Evolutionary conservation across 2,797 vertebrate species (phyloP).

Genomic region (Notolabrus celidotus): DNA sequence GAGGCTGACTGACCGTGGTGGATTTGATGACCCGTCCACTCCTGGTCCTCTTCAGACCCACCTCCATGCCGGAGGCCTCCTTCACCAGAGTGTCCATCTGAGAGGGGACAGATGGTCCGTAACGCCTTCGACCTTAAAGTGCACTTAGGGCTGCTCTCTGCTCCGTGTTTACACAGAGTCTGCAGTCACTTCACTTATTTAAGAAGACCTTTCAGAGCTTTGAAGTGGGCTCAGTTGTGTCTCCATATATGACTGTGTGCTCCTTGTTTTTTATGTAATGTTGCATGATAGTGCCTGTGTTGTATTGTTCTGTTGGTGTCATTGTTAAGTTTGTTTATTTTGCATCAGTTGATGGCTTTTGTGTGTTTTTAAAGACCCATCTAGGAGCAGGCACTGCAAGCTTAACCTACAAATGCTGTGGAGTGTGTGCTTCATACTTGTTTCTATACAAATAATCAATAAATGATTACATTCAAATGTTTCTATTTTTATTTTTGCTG

Average conservation of each 20-base stretch:
- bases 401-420: too few relatives aligned
- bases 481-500: too few relatives aligned
- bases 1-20: slow-evolving; percentile 62
- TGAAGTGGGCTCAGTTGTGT: background rate
- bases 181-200: background rate
- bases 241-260: background rate
- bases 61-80: slow-evolving; percentile 80
- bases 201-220: background rate
- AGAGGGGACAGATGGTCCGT: slow-evolving; percentile 58
- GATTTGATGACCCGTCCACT: slow-evolving; percentile 84
- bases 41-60: slow-evolving; percentile 87
- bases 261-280: background rate
- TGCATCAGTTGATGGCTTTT: too few relatives aligned
- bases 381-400: too few relatives aligned
- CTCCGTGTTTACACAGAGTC: slow-evolving; percentile 23
- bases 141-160: slow-evolving; percentile 14
- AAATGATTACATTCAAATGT: too few relatives aligned
- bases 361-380: too few relatives aligned
- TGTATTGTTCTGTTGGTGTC: too few relatives aligned
- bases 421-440: too few relatives aligned
- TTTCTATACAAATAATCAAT: too few relatives aligned
- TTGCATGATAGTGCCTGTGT: too few relatives aligned
- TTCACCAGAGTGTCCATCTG: slow-evolving; percentile 80
- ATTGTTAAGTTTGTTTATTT: too few relatives aligned
- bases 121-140: slow-evolving; percentile 3